phyloP scores from a whole-genome alignment of 1,140 invertebrate genomes.

The Leptoteleia sp. region DNA sequence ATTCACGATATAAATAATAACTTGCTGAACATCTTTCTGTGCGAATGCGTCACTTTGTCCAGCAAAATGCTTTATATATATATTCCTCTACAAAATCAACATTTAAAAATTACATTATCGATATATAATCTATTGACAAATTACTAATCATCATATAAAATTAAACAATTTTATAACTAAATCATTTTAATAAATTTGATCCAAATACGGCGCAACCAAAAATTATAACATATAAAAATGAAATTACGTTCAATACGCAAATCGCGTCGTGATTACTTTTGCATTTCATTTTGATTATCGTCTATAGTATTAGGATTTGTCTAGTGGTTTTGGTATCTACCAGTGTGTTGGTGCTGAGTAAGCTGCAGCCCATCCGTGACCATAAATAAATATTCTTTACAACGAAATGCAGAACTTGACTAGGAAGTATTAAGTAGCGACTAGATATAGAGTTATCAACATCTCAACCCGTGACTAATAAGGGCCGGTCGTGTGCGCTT shows the following conservation, averaged over 20 bases:
- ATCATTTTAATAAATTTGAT: no score
- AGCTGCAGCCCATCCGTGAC: slow-evolving; percentile 29
- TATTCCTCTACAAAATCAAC: no score
- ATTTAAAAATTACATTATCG: no score
- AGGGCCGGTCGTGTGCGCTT: slow-evolving; percentile 51
- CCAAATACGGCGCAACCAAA: no score
- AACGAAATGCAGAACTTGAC: slow-evolving; percentile 77
- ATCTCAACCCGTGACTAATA: slow-evolving; percentile 59
- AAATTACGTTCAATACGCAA: slow-evolving; percentile 13
- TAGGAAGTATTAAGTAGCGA: slow-evolving; percentile 77
- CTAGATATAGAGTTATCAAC: slow-evolving; percentile 71
- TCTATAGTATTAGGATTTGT: slow-evolving; percentile 49
- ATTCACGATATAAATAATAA: no score
- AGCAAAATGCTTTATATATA: no score
- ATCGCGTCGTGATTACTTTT: slow-evolving; percentile 36
- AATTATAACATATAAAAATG: no score
- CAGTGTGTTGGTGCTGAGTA: slow-evolving; percentile 18
- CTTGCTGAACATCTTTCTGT: no score
- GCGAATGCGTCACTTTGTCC: no score
- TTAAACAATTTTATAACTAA: no score
- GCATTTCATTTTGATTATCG: slow-evolving; percentile 53
- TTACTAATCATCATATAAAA: no score
- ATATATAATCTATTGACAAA: no score
- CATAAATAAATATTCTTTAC: slow-evolving; percentile 69
- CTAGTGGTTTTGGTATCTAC: slow-evolving; percentile 51